Base-by-base conservation (phyloP, 2,113 vertebrate species). In the Acinonyx jubatus region DNA sequence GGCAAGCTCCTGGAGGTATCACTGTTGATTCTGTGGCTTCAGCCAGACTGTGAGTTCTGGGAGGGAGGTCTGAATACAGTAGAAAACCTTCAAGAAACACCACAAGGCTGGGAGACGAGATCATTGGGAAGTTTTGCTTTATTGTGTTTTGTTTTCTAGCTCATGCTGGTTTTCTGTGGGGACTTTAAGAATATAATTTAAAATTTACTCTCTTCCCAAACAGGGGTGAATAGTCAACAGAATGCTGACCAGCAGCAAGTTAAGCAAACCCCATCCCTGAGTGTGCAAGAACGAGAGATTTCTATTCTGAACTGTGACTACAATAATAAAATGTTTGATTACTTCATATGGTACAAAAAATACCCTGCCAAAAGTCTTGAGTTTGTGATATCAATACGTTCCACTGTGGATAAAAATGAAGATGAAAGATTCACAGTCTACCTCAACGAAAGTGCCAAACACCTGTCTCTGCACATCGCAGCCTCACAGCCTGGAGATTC, bases 231-330 rank as follows among this genome's bases (percentile, higher is more conserved):
- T 1, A 79, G 82, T 57, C 97, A 98, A 95, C 41, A 78, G 38
- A 93, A 80, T 4, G 31, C 3, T 19, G 74, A 52, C 55, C 79
- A 80, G n/a, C 21, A 79, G 7, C 41, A 91, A 6, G 15, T 96
- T 18, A 89, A 76, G 33, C 97, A 98, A 90, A 97, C 79, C 80
- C 89, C 73, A 48, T 80, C 21, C 12, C 63, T 94, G 83, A 95
- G 2, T 38, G 61, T 90, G 73, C 61, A 89, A 80, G 96, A 98
- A 65, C 41, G 61, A 88, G 18, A 10, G n/a, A 50, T 12, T 92
- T 92, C 84, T 74, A 48, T 93, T 79, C 79, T 98, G 74, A 95
- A 86, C 38, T 97, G 94, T 92, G 81, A 94, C 57, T 97, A 96
- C n/a, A 82, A 13, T 45, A 73, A 57, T 31, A 78, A 15, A 52